A percentile compares a stretch with the other conserved stretches of the same genome.
phyloP scores from a whole-genome alignment of 2,888 invertebrate genomes.

The Mythimna vitellina region DNA sequence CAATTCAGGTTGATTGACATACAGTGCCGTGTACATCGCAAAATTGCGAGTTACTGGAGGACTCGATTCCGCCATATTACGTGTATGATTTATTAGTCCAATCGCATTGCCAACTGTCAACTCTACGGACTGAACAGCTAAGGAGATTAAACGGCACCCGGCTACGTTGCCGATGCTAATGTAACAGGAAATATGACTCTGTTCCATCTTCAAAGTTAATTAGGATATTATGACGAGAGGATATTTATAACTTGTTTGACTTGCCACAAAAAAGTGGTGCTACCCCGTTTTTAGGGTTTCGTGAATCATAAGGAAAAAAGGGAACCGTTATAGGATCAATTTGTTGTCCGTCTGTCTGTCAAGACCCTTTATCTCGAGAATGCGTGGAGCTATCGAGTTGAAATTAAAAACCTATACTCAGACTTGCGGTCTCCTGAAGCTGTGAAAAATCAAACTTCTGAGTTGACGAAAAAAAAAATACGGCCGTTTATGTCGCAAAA shows the following conservation, averaged over 20 bases:
- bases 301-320: too few relatives aligned
- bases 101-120: constrained; percentile 67
- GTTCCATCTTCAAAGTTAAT: constrained; percentile 30
- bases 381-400: too few relatives aligned
- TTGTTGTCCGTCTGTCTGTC: too few relatives aligned
- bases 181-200: constrained; percentile 23
- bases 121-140: constrained; percentile 57
- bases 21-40: constrained; percentile 49
- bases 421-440: too few relatives aligned
- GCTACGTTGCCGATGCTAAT: constrained; percentile 35
- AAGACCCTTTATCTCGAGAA: too few relatives aligned
- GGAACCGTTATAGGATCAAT: too few relatives aligned
- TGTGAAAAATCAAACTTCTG: too few relatives aligned
- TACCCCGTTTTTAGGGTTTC: neutral
- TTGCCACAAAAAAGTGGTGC: neutral
- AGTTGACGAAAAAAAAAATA: too few relatives aligned
- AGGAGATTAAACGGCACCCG: constrained; percentile 45
- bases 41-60: constrained; percentile 57
- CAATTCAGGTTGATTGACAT: constrained; percentile 61
- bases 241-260: constrained; percentile 2
- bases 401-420: too few relatives aligned
- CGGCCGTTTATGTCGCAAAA: too few relatives aligned
- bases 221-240: constrained; percentile 5
- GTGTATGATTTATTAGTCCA: constrained; percentile 68
- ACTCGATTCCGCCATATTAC: constrained; percentile 57